Conservation (phyloP, 2,888 invertebrate genomes). For the Schizaphis graminum region DNA sequence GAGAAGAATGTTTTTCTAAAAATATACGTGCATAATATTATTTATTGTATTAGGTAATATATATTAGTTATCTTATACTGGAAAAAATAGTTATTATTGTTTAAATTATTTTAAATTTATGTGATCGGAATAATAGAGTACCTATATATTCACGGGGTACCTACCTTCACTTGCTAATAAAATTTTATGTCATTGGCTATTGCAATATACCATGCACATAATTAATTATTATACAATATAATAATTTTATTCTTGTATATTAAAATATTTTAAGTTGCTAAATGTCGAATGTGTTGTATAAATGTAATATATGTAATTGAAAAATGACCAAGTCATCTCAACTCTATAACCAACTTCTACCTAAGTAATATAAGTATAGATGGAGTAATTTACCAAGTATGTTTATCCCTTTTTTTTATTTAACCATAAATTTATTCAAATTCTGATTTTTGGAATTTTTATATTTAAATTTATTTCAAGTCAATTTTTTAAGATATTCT, state of each 20-base stretch:
- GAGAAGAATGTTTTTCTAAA: not conserved
- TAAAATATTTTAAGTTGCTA: not conserved
- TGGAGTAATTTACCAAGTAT: too few species aligned
- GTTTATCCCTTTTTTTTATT: too few species aligned
- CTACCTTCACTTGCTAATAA: not conserved
- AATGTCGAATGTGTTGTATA: not conserved
- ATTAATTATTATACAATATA: not conserved
- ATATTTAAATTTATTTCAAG: too few species aligned
- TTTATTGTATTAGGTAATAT: not conserved
- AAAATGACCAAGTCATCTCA: too few species aligned
- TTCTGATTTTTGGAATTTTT: too few species aligned
- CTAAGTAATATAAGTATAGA: too few species aligned
- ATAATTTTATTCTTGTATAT: not conserved
- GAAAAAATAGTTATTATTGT: not conserved
- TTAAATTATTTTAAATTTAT: not conserved
- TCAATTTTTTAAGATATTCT: too few species aligned
- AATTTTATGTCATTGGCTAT: not conserved
- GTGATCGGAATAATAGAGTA: not conserved
- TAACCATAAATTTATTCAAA: too few species aligned
- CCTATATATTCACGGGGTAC: too few species aligned
- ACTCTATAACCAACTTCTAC: too few species aligned
- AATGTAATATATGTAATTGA: too few species aligned
- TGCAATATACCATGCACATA: not conserved
- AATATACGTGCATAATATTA: not conserved
- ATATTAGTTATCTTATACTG: not conserved